Conservation (phyloP, 2,888 invertebrate species). For the Strigamia crassipes region DNA sequence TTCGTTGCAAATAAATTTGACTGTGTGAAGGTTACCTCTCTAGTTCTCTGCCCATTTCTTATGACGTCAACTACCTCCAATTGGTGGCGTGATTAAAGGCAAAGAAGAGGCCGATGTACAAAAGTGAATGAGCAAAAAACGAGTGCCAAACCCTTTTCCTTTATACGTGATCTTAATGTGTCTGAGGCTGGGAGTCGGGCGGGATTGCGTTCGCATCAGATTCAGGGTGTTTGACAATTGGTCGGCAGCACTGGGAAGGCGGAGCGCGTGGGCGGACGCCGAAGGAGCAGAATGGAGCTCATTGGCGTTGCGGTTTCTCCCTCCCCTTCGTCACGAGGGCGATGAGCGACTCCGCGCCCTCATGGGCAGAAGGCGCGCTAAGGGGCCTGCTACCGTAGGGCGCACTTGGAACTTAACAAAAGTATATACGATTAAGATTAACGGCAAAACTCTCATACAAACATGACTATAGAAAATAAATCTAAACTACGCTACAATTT, state of each 20-base stretch:
- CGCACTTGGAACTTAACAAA: background rate
- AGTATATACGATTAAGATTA: background rate
- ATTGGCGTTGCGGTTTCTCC: conserved; percentile 29
- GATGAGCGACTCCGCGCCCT: conserved; percentile 19
- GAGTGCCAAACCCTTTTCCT: conserved; percentile 4
- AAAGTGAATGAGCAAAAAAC: background rate
- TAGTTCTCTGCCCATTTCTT: background rate
- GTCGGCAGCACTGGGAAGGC: background rate
- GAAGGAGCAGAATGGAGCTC: background rate
- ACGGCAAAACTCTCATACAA: too few relatives aligned
- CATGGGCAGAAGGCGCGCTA: conserved; percentile 29
- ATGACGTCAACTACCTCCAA: conserved; percentile 8
- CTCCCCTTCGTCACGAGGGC: conserved; percentile 11
- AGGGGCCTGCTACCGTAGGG: conserved; percentile 1
- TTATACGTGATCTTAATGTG: background rate
- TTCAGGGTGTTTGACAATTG: conserved; percentile 6
- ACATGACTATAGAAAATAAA: too few relatives aligned
- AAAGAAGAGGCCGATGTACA: conserved; percentile 1
- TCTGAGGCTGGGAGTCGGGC: conserved; percentile 4
- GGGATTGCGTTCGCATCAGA: conserved; percentile 3
- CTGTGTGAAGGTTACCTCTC: background rate
- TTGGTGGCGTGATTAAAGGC: conserved; percentile 33
- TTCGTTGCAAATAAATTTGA: background rate
- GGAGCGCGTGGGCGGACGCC: conserved; percentile 27
- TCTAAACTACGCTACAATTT: too few relatives aligned